phyloP scores from a whole-genome alignment of 2,113 vertebrate genomes.

The Tauraco erythrolophus region DNA sequence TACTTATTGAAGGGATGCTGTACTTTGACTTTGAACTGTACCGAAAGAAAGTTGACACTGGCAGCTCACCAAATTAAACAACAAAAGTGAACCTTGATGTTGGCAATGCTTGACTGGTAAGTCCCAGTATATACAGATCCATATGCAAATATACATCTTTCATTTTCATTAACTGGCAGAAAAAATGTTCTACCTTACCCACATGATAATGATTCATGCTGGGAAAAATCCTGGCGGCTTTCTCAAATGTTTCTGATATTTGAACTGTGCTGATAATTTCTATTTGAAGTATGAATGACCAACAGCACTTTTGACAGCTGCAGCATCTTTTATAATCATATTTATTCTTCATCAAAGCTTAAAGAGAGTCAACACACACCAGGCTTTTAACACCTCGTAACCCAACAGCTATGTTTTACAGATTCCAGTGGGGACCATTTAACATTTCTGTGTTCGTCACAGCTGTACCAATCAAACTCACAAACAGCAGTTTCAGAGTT shows the following conservation, averaged over 20 bases:
- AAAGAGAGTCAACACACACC: not conserved
- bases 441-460: not conserved
- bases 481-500: not conserved
- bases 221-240: not conserved
- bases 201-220: not conserved
- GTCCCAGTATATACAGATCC: not conserved
- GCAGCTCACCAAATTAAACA: conserved; percentile 3
- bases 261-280: not conserved
- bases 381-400: not conserved
- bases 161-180: conserved; percentile 2
- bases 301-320: conserved; percentile 14
- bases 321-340: conserved; percentile 14
- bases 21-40: not conserved
- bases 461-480: not conserved
- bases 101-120: not conserved
- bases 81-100: not conserved
- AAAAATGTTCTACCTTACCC: not conserved
- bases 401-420: not conserved
- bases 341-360: conserved; percentile 27
- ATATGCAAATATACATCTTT: not conserved
- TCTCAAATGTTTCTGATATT: not conserved
- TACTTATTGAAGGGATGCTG: not conserved
- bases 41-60: not conserved
- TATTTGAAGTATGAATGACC: conserved; percentile 7
- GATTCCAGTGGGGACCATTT: not conserved